A percentile compares a stretch with the other conserved stretches of the same genome.
Conservation (phyloP, 2,113 vertebrate genomes). For the Oryctolagus cuniculus region mOryCun1.1 NC_091432.1:127156501-127157000, state of each 20-base stretch:
- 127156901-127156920: neutral
- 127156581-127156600: too few species aligned
- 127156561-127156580: too few species aligned
- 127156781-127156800: neutral
- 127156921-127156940: neutral
- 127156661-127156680: neutral
- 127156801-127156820: neutral
- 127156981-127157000: neutral
- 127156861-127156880: neutral
- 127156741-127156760: neutral
- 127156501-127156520: too few species aligned
- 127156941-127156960: neutral
- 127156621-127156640: too few species aligned
- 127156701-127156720: fast-evolving
- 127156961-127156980: neutral
- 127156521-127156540: too few species aligned
- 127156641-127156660: neutral
- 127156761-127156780: neutral
- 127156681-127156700: neutral
- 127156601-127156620: too few species aligned
- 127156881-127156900: neutral
- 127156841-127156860: neutral
- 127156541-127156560: too few species aligned
- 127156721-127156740: neutral
- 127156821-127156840: neutral